Evolutionary conservation across 2,888 invertebrate genomes (phyloP), one percentile per base, ranked within the genome.

Genomic region (Amaurobius ferox): DNA sequence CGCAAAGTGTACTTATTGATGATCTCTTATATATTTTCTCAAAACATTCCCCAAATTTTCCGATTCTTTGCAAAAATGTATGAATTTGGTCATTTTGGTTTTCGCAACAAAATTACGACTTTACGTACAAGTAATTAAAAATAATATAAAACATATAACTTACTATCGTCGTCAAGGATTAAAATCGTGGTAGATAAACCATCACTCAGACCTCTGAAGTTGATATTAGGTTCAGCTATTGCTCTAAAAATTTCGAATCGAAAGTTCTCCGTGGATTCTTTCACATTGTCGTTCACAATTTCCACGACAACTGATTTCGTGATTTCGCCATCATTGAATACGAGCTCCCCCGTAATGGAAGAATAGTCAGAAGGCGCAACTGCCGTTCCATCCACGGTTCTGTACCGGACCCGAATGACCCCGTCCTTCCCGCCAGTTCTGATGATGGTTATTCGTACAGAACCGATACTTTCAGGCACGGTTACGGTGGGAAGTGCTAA

Each of bases 201-300:
- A 44, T 91, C 90, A 11, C 93, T 93, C 0, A 93, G 90, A 7
- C 28, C 32, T 32, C 62, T 67, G 68, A 80, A 80, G 26, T 68
- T 74, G 26, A 66, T 48, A 6, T 32, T 70, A 48, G 91, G 90
- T 0, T 92, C 91, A 2, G 89, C 80, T 1, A 40, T 30, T 0
- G 29, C 30, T 19, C 44, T 48, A 26, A 72, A 19, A 28, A 83
- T 23, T 16, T 71, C 39, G 90, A 90, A 19, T 89, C 79, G 64
- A 23, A 94, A 94, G 86, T 93, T 93, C 90, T 94, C 93, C 89
- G 93, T 93, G 0, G 93, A 93, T 90, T 93, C 93, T 93, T 93
- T 94, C 85, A 93, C 92, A 78, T 93, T 92, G 88, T 93, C 93
- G 81, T 93, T 92, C 1, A 93, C 90, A 81, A 94, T 92, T 86